These are phyloP conservation scores for Meriones unguiculatus DNA, from an alignment of 2,113 vertebrate species.

Conservation along the genomic window DNA sequence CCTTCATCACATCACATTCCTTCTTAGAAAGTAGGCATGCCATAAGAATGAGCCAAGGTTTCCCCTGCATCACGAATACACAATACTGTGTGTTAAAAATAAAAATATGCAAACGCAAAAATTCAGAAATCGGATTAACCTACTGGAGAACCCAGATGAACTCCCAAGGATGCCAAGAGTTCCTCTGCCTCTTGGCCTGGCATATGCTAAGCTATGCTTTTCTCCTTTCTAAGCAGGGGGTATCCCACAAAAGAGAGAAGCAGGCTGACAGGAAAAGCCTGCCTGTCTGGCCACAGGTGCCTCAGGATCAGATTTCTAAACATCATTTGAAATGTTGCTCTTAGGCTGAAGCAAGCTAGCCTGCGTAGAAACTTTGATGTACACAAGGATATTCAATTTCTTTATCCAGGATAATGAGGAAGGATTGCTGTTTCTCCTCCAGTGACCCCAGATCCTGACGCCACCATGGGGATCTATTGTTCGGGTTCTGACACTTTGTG, in stretches of 20 bases:
- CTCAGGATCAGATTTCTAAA: conserved; percentile 54
- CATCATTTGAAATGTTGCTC: background rate
- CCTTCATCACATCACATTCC: background rate
- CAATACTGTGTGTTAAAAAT: accelerated
- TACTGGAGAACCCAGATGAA: background rate
- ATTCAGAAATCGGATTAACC: background rate
- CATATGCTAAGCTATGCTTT: background rate
- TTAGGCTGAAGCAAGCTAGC: background rate
- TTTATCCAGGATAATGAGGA: conserved; percentile 36
- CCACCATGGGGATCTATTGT: background rate
- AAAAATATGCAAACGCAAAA: background rate
- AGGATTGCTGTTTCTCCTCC: conserved; percentile 4
- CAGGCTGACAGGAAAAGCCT: background rate
- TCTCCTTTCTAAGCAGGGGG: background rate
- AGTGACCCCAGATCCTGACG: background rate
- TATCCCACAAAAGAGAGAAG: background rate
- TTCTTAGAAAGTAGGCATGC: background rate
- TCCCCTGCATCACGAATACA: background rate
- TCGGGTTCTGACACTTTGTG: background rate
- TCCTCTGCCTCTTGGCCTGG: background rate
- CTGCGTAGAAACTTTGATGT: conserved; percentile 18
- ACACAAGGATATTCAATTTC: conserved; percentile 8
- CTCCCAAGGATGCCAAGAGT: background rate
- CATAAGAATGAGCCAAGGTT: background rate
- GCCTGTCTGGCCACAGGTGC: background rate